These are phyloP conservation scores for Salarias fasciatus DNA, from an alignment of 2,797 vertebrate species.

Conservation along the genomic window DNA sequence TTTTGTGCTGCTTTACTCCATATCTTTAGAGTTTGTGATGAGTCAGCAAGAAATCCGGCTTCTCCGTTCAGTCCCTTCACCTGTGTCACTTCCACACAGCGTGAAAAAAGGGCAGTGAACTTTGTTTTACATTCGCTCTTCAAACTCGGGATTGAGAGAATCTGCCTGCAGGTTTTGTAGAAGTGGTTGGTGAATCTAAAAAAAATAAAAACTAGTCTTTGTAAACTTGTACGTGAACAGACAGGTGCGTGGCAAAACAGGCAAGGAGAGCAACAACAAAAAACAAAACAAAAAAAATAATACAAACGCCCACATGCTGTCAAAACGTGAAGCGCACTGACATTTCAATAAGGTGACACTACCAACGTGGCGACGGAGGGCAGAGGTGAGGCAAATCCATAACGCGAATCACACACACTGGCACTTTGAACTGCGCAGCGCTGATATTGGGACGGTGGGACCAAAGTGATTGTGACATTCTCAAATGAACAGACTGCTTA, in stretches of 20 bases:
- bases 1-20: neutral
- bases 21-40: neutral
- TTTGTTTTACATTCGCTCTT: neutral
- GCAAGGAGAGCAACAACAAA: neutral
- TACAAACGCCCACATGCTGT: neutral
- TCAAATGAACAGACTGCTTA: neutral
- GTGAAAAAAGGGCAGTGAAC: neutral
- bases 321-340: conserved; percentile 24
- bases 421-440: neutral
- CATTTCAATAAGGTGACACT: conserved; percentile 28
- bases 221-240: conserved; percentile 20
- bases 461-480: too few relatives aligned
- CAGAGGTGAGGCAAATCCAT: conserved; percentile 12
- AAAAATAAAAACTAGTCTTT: conserved; percentile 9
- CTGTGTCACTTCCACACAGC: neutral
- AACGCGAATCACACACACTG: neutral
- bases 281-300: conserved; percentile 28
- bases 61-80: conserved; percentile 8
- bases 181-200: conserved; percentile 1
- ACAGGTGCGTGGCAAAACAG: conserved; percentile 22
- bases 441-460: neutral
- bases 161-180: conserved; percentile 11
- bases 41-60: neutral
- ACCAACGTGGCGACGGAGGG: conserved; percentile 6
- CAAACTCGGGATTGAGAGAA: conserved; percentile 4